Evolutionary conservation across 1,140 invertebrate species (phyloP).

Genomic region (Sycophila sp.): DNA sequence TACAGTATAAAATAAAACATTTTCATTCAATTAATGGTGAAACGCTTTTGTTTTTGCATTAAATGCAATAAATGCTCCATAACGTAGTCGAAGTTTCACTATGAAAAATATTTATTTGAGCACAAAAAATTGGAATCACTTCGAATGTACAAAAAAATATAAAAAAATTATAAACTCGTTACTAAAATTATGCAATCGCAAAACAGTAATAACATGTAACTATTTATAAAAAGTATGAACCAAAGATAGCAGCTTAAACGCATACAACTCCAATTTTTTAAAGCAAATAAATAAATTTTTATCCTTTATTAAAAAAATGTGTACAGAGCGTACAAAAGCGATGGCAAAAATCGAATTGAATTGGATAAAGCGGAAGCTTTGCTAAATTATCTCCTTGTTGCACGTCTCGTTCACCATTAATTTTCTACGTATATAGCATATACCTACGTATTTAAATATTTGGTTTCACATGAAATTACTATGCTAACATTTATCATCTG

Average conservation of each 20-base stretch:
- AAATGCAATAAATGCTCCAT: not conserved
- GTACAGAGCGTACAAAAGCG: conserved; percentile 11
- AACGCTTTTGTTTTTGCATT: not conserved
- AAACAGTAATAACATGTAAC: too few species aligned
- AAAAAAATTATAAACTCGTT: not conserved
- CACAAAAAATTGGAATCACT: not conserved
- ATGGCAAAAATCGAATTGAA: not conserved
- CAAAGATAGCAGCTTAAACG: not conserved
- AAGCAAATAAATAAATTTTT: conserved; percentile 27
- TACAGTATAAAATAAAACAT: not conserved
- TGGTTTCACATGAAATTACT: conserved; percentile 61
- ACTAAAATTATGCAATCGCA: conserved; percentile 13
- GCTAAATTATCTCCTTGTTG: not conserved
- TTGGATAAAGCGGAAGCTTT: not conserved
- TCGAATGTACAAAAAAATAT: not conserved
- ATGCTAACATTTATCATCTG: conserved; percentile 51
- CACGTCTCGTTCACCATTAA: conserved; percentile 1
- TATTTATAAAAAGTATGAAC: not conserved
- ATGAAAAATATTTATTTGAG: conserved; percentile 19
- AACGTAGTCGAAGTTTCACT: not conserved
- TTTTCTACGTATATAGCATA: conserved; percentile 24
- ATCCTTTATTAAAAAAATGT: too few species aligned
- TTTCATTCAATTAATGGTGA: not conserved
- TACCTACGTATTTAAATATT: conserved; percentile 65
- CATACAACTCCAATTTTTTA: conserved; percentile 4